Evolutionary conservation across 2,888 invertebrate species (phyloP).

Genomic region (Lissocephala sabroskyi): DNA sequence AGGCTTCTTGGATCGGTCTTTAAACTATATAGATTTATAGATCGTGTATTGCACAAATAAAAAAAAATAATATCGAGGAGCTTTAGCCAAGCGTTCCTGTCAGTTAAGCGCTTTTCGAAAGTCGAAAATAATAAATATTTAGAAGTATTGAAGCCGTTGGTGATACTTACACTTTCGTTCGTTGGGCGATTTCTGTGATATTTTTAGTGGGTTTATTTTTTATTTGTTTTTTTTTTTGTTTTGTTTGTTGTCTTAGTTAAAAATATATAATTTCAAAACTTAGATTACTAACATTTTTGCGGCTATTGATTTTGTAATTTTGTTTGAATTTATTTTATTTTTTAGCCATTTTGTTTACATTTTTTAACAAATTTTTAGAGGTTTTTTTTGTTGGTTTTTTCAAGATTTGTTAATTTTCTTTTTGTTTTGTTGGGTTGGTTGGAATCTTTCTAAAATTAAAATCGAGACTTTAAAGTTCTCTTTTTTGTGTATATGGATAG

Average conservation of each 20-base stretch:
- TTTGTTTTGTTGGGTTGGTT: slow-evolving; percentile 28
- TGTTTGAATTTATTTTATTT: slow-evolving; percentile 5
- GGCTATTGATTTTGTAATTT: not conserved
- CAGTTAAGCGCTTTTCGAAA: too few species aligned
- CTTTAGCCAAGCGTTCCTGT: too few species aligned
- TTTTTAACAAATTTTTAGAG: slow-evolving; percentile 8
- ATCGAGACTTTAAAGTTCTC: not conserved
- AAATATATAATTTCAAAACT: not conserved
- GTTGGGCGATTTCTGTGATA: slow-evolving; percentile 37
- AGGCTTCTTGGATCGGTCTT: too few species aligned
- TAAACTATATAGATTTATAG: too few species aligned
- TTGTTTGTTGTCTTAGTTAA: slow-evolving; percentile 18
- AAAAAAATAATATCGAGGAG: too few species aligned
- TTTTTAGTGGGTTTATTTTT: slow-evolving; percentile 26
- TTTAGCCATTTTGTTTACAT: slow-evolving; percentile 11
- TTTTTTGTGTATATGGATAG: too few species aligned
- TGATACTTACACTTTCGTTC: slow-evolving; percentile 49
- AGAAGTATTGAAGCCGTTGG: slow-evolving; percentile 28
- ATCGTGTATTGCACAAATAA: too few species aligned
- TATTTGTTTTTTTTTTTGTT: slow-evolving; percentile 24
- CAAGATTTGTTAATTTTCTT: slow-evolving; percentile 19
- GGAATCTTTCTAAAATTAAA: slow-evolving; percentile 31
- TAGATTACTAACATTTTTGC: not conserved
- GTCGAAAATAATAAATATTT: slow-evolving; percentile 17
- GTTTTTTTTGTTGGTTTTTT: slow-evolving; percentile 29